phyloP scores from a whole-genome alignment of 2,113 vertebrate genomes.

The Prinia subflava region DNA sequence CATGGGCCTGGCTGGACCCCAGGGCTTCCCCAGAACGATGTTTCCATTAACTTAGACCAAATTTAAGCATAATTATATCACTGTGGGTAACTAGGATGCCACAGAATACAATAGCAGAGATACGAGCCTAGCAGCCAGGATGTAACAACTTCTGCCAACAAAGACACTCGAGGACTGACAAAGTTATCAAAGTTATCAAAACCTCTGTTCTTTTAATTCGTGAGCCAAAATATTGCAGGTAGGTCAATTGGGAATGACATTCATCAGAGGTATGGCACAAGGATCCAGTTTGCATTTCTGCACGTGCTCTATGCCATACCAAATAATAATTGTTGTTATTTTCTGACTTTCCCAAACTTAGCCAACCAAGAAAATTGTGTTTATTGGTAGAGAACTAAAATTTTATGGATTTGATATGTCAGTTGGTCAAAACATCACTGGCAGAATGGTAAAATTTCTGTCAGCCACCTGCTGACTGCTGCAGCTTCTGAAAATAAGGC shows the following conservation, averaged over 20 bases:
- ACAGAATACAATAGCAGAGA: neutral
- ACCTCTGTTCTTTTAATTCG: neutral
- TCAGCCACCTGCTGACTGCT: neutral
- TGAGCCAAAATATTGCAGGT: neutral
- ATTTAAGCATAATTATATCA: neutral
- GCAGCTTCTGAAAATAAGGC: neutral
- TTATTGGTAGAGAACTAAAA: neutral
- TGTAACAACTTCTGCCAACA: neutral
- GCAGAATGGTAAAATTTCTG: neutral
- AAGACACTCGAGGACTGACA: neutral
- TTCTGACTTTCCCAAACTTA: neutral
- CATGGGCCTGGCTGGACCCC: neutral
- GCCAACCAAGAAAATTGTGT: neutral
- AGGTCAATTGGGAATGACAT: neutral
- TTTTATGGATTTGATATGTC: neutral
- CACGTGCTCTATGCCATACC: rapidly evolving
- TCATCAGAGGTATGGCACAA: neutral
- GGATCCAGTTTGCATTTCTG: neutral
- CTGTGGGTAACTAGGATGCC: neutral
- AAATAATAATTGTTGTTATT: neutral
- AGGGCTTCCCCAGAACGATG: neutral
- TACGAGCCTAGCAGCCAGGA: neutral
- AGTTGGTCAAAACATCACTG: neutral
- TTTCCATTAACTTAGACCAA: neutral
- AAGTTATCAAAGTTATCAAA: too few species aligned